Conservation (phyloP, 2,797 vertebrate genomes). For the Chaetodon trifasciatus region DNA sequence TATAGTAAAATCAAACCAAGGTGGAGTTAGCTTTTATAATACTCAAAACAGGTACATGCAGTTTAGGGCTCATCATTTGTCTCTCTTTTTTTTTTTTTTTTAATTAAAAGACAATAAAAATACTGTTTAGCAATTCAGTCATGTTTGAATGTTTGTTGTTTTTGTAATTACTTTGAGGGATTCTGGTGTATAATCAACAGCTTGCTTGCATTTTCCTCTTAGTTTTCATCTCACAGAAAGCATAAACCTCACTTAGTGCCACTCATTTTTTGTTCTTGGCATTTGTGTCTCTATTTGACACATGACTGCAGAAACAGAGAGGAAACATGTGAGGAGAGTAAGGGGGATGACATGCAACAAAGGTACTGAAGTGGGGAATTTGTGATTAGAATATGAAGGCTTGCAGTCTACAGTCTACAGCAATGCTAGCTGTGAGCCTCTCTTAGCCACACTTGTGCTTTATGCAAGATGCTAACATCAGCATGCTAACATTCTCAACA, state of each 20-base stretch:
- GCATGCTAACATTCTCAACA: too few species aligned
- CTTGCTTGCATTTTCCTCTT: background rate
- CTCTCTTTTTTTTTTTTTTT: background rate
- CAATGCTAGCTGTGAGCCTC: too few species aligned
- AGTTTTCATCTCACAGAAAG: background rate
- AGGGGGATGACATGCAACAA: background rate
- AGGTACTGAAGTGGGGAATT: background rate
- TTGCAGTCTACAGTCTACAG: background rate
- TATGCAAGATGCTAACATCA: background rate
- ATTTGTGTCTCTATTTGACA: background rate
- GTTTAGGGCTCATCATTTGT: background rate
- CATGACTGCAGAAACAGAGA: background rate
- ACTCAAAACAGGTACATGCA: background rate
- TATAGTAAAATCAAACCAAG: constrained; percentile 3
- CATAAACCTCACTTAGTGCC: background rate
- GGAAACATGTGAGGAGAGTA: background rate
- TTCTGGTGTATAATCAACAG: background rate
- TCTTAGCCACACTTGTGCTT: background rate
- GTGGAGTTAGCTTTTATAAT: constrained; percentile 3
- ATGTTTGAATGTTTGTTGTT: constrained; percentile 1
- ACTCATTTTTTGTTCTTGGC: background rate
- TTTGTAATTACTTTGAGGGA: background rate
- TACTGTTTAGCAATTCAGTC: background rate
- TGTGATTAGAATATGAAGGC: background rate
- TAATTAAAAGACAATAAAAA: constrained; percentile 8